Percentiles rank a stretch among this genome's conserved stretches.
These are phyloP conservation scores for Luehdorfia chinensis DNA, from an alignment of 1,140 invertebrate species.

Conservation along the genomic window DNA sequence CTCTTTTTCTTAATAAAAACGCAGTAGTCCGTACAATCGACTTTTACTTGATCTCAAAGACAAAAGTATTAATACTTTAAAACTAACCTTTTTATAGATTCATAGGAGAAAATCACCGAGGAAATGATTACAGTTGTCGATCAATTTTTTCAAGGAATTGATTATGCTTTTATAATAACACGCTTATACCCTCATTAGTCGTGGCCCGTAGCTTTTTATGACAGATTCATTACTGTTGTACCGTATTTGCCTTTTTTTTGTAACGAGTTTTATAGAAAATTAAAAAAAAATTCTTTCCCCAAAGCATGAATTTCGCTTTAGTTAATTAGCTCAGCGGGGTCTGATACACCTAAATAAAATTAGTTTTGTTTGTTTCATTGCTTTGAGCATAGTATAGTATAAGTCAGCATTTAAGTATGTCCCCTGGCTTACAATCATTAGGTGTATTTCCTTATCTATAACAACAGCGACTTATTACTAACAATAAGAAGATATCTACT, in stretches of 20 bases:
- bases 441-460: no score
- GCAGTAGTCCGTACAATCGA: no score
- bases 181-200: constrained; percentile 41
- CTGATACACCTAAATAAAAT: constrained; percentile 36
- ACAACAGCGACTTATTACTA: no score
- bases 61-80: no score
- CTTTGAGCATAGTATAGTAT: no score
- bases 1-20: no score
- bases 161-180: constrained; percentile 40
- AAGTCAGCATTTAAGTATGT: no score
- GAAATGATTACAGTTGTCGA: not conserved
- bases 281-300: constrained; percentile 34
- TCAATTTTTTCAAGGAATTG: constrained; percentile 27
- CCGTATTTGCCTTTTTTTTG: constrained; percentile 35
- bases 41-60: no score
- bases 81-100: no score
- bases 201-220: constrained; percentile 41
- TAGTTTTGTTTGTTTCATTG: constrained; percentile 38
- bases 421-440: no score
- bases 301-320: constrained; percentile 34
- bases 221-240: constrained; percentile 36
- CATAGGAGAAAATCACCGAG: no score
- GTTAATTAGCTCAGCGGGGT: constrained; percentile 39
- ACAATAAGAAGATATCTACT: no score
- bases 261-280: constrained; percentile 38